These are phyloP conservation scores for Oryzias sinensis DNA, from an alignment of 2,797 vertebrate genomes.

Conservation along the genomic window DNA sequence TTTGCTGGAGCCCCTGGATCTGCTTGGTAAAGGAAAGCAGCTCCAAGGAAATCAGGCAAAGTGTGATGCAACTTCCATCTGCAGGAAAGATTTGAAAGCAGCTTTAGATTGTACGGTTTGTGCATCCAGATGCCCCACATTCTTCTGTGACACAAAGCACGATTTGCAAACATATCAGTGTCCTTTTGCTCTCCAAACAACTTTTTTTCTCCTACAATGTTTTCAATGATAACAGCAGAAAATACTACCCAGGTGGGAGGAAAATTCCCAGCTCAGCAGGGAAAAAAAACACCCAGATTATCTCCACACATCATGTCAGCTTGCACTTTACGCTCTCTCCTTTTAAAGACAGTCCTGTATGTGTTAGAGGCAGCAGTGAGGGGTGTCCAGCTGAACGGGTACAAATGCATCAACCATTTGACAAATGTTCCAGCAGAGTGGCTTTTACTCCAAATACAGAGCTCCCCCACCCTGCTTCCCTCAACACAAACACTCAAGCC, in stretches of 20 bases:
- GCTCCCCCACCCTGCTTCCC: slow-evolving; percentile 19
- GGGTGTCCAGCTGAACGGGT: slow-evolving; percentile 16
- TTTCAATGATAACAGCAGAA: too few relatives aligned
- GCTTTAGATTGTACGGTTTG: slow-evolving; percentile 23
- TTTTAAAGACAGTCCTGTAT: neutral
- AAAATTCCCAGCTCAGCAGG: slow-evolving; percentile 34
- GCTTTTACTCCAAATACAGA: slow-evolving; percentile 37
- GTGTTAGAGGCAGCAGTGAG: slow-evolving; percentile 12
- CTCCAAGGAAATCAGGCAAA: slow-evolving; percentile 44
- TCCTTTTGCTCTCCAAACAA: slow-evolving; percentile 5
- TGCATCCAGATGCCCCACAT: slow-evolving; percentile 18
- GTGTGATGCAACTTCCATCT: slow-evolving; percentile 33
- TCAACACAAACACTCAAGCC: slow-evolving; percentile 17
- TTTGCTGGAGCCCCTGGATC: slow-evolving; percentile 23
- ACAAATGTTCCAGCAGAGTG: slow-evolving; percentile 36
- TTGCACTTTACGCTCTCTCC: slow-evolving; percentile 6
- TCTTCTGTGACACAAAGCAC: slow-evolving; percentile 34
- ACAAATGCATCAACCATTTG: slow-evolving; percentile 35
- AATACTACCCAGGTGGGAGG: slow-evolving; percentile 12
- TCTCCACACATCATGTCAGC: slow-evolving; percentile 4
- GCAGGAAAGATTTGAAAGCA: slow-evolving; percentile 39
- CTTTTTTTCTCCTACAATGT: slow-evolving; percentile 28
- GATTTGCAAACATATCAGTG: slow-evolving; percentile 36
- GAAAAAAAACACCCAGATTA: slow-evolving; percentile 17
- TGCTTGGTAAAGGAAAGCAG: too few relatives aligned